Evolutionary conservation across 2,888 invertebrate genomes (phyloP).

Genomic region (Pristionchus japonicus): DNA sequence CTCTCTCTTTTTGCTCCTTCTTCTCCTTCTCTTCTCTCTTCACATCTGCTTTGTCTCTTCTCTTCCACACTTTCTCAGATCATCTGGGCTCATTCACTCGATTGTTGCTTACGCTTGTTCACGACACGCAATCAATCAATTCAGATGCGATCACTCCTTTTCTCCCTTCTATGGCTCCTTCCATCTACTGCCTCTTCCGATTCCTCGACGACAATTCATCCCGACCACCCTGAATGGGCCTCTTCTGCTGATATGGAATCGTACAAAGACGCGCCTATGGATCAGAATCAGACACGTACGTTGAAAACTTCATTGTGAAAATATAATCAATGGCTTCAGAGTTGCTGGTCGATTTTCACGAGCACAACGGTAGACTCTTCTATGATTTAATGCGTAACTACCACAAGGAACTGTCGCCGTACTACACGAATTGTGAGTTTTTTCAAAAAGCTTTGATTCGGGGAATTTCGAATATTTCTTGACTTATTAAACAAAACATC

Average conservation of each 20-base stretch:
- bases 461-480: neutral
- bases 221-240: conserved; percentile 2
- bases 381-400: conserved; percentile 2
- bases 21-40: neutral
- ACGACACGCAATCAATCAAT: neutral
- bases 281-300: conserved; percentile 12
- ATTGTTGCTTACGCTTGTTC: conserved; percentile 3
- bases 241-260: neutral
- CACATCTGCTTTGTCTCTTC: conserved; percentile 42
- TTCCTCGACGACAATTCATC: neutral
- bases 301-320: neutral
- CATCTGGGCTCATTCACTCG: neutral
- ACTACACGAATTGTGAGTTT: conserved; percentile 42
- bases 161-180: neutral
- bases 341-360: neutral
- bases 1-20: conserved; percentile 9
- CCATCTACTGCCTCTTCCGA: neutral
- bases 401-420: conserved; percentile 39
- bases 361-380: neutral
- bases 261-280: conserved; percentile 4
- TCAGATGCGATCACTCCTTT: neutral
- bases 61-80: neutral
- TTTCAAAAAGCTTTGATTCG: neutral
- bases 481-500: neutral
- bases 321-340: neutral